Percentiles rank a stretch among this genome's conserved stretches.
Conservation (phyloP, 1,140 invertebrate genomes). For the Steinernema khuongi region DNA sequence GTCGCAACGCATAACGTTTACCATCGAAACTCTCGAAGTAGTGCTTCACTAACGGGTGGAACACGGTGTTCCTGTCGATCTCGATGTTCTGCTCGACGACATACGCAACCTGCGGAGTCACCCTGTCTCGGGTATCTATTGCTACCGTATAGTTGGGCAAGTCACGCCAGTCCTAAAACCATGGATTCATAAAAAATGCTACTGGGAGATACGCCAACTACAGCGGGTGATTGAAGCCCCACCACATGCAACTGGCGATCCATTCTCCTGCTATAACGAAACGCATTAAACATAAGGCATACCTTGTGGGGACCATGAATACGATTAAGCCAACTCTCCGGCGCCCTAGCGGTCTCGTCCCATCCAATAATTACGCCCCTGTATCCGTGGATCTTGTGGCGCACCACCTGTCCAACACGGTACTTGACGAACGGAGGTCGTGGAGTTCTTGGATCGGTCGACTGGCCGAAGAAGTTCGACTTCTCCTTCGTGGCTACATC, state of each 20-base stretch:
- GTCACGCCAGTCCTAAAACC: slow-evolving; percentile 55
- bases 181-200: background rate
- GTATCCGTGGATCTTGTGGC: slow-evolving; percentile 62
- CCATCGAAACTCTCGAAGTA: slow-evolving; percentile 49
- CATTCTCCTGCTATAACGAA: slow-evolving; percentile 5
- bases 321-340: slow-evolving; percentile 53
- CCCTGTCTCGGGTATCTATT: slow-evolving; percentile 60
- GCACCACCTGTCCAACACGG: slow-evolving; percentile 64
- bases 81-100: slow-evolving; percentile 61
- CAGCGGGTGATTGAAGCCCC: too few species aligned
- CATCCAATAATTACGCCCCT: slow-evolving; percentile 65
- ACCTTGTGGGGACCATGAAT: slow-evolving; percentile 44
- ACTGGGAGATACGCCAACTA: slow-evolving; percentile 17
- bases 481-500: background rate
- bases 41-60: slow-evolving; percentile 45
- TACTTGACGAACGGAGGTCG: slow-evolving; percentile 61
- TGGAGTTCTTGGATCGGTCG: background rate
- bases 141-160: slow-evolving; percentile 61
- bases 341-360: slow-evolving; percentile 61
- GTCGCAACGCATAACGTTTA: background rate
- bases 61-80: slow-evolving; percentile 52
- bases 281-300: background rate
- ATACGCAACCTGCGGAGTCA: slow-evolving; percentile 59
- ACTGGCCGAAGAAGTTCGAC: background rate
- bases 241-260: background rate